Conservation (phyloP, 2,797 vertebrate species). For the Tachyglossus aculeatus region DNA sequence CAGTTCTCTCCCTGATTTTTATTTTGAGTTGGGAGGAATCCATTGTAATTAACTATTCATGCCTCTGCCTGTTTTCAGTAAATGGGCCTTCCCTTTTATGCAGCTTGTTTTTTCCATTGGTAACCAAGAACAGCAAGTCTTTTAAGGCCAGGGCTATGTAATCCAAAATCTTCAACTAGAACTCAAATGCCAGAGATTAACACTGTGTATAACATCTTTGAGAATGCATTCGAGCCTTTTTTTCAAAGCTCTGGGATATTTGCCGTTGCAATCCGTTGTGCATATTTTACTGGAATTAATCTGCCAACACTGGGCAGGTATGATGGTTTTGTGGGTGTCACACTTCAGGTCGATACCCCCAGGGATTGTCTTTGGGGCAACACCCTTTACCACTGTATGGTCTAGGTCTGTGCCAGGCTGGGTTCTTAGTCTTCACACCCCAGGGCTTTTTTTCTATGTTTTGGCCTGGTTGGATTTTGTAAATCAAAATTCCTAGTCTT, state of each 20-base stretch:
- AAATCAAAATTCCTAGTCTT: too few species aligned
- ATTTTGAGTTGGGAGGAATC: neutral
- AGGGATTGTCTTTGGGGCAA: too few species aligned
- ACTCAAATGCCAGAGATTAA: neutral
- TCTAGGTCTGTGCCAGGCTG: too few species aligned
- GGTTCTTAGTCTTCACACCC: too few species aligned
- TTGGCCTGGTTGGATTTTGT: too few species aligned
- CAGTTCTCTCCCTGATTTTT: neutral
- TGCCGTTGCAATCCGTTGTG: neutral
- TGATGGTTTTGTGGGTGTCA: too few species aligned
- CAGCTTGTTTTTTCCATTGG: neutral
- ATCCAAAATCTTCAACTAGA: neutral
- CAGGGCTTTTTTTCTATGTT: too few species aligned
- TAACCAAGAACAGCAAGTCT: neutral
- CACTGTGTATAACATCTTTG: neutral
- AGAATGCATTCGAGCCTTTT: neutral
- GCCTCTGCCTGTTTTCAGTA: neutral
- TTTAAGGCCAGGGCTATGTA: neutral
- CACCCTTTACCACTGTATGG: too few species aligned
- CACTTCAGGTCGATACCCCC: too few species aligned
- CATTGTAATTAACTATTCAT: neutral
- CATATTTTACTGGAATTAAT: too few species aligned
- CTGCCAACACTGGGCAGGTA: too few species aligned
- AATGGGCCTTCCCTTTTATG: neutral
- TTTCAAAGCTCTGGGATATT: neutral